Conservation (phyloP, 2,113 vertebrate species). For the Oncorhynchus clarkii region DNA sequence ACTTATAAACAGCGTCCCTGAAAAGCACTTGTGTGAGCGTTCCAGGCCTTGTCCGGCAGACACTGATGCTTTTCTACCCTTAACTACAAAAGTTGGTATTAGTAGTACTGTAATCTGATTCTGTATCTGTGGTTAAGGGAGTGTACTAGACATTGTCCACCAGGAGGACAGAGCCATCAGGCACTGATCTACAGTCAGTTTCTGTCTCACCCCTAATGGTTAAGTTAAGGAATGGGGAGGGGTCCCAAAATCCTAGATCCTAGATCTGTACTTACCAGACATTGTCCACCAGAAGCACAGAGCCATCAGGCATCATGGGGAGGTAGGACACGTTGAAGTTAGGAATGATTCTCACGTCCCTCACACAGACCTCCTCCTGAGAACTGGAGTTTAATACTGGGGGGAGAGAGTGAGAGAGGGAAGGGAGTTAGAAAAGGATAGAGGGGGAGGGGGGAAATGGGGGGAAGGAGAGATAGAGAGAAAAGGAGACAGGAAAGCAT, state of each 20-base stretch:
- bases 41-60: too few relatives aligned
- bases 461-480: background rate
- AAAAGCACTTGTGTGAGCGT: too few relatives aligned
- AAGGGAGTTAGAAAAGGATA: too few relatives aligned
- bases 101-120: too few relatives aligned
- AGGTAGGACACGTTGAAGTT: slow-evolving; percentile 88
- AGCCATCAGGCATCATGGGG: slow-evolving; percentile 88
- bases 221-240: background rate
- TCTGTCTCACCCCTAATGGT: background rate
- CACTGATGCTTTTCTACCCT: too few relatives aligned
- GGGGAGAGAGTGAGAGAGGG: background rate
- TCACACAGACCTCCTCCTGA: slow-evolving; percentile 81
- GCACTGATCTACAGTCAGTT: too few relatives aligned
- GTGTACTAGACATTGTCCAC: too few relatives aligned
- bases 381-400: slow-evolving; percentile 84
- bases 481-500: background rate
- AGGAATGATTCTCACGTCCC: slow-evolving; percentile 81
- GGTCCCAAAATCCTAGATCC: slow-evolving; percentile 19
- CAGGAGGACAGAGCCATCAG: too few relatives aligned
- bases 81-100: too few relatives aligned
- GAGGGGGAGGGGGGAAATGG: background rate
- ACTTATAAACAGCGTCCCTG: too few relatives aligned
- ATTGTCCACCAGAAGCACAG: slow-evolving; percentile 84
- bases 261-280: slow-evolving; percentile 75
- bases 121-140: too few relatives aligned